These are phyloP conservation scores for Syrrhaptes paradoxus DNA, from an alignment of 2,113 vertebrate genomes.

Conservation along the genomic window DNA sequence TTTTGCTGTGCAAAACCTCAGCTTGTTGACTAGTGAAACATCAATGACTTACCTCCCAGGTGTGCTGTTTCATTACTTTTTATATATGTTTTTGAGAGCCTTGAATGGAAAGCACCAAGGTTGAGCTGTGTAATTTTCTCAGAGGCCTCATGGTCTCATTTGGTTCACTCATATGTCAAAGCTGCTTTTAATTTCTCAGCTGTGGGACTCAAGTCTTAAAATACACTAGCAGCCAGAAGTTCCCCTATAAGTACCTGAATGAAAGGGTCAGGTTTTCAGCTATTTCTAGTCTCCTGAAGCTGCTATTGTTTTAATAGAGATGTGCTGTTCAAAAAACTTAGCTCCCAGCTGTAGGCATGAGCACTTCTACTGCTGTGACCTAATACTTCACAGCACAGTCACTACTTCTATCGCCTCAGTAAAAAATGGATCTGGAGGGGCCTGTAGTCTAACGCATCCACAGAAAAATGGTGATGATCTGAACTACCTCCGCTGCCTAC, in stretches of 20 bases:
- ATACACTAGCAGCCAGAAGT: neutral
- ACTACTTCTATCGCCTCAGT: slow-evolving; percentile 4
- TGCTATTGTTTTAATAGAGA: slow-evolving; percentile 48
- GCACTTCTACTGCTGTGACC: slow-evolving; percentile 13
- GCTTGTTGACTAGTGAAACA: slow-evolving; percentile 18
- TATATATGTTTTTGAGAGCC: slow-evolving; percentile 17
- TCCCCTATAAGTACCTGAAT: neutral
- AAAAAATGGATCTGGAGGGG: slow-evolving; percentile 21
- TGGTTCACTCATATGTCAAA: slow-evolving; percentile 5
- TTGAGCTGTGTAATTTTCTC: neutral
- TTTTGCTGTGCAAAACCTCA: neutral
- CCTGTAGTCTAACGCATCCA: neutral
- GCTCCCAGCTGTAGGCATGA: slow-evolving; percentile 21
- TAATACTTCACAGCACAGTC: slow-evolving; percentile 30
- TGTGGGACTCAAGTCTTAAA: slow-evolving; percentile 12
- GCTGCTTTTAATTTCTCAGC: slow-evolving; percentile 50
- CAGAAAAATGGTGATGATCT: neutral
- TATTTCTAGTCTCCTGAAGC: neutral
- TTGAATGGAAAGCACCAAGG: neutral
- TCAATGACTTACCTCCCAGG: neutral
- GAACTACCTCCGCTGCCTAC: neutral
- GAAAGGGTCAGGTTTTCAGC: slow-evolving; percentile 45
- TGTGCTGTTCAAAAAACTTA: slow-evolving; percentile 33
- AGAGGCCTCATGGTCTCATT: slow-evolving; percentile 24
- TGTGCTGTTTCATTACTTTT: slow-evolving; percentile 13